These are phyloP conservation scores for Theocolax elegans DNA, from an alignment of 1,140 invertebrate genomes.

Conservation along the genomic window DNA sequence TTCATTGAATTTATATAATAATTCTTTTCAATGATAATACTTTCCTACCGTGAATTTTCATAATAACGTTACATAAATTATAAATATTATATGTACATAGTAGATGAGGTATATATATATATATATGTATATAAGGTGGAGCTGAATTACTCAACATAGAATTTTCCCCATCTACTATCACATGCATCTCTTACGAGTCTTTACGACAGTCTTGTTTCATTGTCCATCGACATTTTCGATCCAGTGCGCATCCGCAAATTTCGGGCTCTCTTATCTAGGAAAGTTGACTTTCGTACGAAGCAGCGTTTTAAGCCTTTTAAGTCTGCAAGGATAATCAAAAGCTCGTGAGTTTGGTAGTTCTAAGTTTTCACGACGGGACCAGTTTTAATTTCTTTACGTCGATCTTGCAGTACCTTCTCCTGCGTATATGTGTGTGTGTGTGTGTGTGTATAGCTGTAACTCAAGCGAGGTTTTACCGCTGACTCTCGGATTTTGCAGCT, in stretches of 20 bases:
- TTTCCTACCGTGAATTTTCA: no score
- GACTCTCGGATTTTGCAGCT: conserved; percentile 2
- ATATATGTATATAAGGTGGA: no score
- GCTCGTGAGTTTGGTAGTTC: neutral
- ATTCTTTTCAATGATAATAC: no score
- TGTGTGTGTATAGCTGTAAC: no score
- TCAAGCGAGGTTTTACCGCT: no score
- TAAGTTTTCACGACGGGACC: neutral
- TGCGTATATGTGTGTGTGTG: neutral
- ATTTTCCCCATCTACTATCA: neutral
- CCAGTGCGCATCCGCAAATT: neutral
- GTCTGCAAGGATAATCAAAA: neutral
- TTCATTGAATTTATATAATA: no score
- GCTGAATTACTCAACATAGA: no score
- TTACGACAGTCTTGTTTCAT: no score
- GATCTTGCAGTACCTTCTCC: neutral
- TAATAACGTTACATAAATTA: no score
- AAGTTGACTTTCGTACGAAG: neutral
- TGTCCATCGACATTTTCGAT: neutral
- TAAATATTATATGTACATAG: no score
- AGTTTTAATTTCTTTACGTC: conserved; percentile 18
- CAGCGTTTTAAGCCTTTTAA: neutral
- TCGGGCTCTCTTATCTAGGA: neutral
- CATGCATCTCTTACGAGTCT: no score
- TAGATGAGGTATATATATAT: no score